Evolutionary conservation across 2,113 vertebrate genomes (phyloP).

Genomic region (Bubalus kerabau): DNA sequence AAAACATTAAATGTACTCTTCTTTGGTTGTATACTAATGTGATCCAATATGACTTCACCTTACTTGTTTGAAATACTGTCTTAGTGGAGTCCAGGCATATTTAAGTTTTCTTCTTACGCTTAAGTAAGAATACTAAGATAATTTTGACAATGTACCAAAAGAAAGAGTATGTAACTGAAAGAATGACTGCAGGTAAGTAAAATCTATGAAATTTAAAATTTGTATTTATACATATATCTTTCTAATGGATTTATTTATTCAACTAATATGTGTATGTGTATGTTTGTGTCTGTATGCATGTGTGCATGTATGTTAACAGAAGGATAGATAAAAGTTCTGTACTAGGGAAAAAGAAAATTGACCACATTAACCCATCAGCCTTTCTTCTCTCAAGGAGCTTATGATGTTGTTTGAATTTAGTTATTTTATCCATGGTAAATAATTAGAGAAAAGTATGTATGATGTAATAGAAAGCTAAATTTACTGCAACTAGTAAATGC

Average conservation of each 20-base stretch:
- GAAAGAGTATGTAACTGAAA: not conserved
- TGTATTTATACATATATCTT: not conserved
- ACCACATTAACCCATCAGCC: not conserved
- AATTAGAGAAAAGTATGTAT: not conserved
- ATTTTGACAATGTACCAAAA: not conserved
- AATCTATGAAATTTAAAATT: not conserved
- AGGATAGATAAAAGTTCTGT: not conserved
- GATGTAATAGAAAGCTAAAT: not conserved
- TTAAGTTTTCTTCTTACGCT: not conserved
- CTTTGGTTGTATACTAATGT: not conserved
- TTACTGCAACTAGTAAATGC: not conserved
- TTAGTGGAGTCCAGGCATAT: not conserved
- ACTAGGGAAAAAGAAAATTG: not conserved
- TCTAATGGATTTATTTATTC: not conserved
- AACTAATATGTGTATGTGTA: not conserved
- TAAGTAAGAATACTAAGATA: not conserved
- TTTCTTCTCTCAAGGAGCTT: not conserved
- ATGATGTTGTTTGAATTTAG: not conserved
- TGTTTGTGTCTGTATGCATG: fast-evolving
- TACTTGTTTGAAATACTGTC: not conserved
- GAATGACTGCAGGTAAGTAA: not conserved
- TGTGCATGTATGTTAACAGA: not conserved
- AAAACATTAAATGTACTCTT: not conserved
- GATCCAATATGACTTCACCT: not conserved
- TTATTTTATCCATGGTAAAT: not conserved